Conservation (phyloP, 2,888 invertebrate species). For the Hirtodrosophila confusa region DNA sequence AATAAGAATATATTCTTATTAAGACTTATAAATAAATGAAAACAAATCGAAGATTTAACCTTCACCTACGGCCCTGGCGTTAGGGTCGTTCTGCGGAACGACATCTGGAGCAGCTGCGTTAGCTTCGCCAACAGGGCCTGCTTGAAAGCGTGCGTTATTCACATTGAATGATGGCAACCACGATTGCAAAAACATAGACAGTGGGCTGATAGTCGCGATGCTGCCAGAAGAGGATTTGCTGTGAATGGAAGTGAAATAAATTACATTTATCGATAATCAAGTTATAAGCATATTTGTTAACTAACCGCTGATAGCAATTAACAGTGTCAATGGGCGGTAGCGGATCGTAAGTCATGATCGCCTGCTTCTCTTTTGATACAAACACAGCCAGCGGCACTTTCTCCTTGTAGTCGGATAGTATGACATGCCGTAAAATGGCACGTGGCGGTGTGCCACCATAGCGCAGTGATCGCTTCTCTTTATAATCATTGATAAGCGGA, state of each 20-base stretch:
- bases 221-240: slow-evolving; percentile 83
- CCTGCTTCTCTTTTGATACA: slow-evolving; percentile 82
- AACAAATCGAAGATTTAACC: slow-evolving; percentile 44
- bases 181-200: slow-evolving; percentile 89
- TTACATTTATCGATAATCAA: not conserved
- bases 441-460: slow-evolving; percentile 82
- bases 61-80: slow-evolving; percentile 57
- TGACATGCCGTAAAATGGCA: slow-evolving; percentile 83
- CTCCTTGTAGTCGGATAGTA: slow-evolving; percentile 85
- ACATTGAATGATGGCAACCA: slow-evolving; percentile 88
- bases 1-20: slow-evolving; percentile 7
- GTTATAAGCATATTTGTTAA: not conserved
- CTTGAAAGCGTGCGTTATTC: too few relatives aligned
- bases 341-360: slow-evolving; percentile 90
- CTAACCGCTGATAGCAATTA: slow-evolving; percentile 87
- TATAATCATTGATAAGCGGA: slow-evolving; percentile 86
- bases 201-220: too few relatives aligned
- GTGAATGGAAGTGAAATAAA: slow-evolving; percentile 2
- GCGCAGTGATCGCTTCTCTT: slow-evolving; percentile 84
- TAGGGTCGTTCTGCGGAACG: slow-evolving; percentile 7
- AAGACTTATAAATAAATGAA: slow-evolving; percentile 4
- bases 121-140: slow-evolving; percentile 25
- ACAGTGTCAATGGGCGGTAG: slow-evolving; percentile 91
- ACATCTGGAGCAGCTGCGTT: slow-evolving; percentile 4
- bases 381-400: slow-evolving; percentile 84